Conservation (phyloP, 1,140 invertebrate genomes). For the Antheraea mylitta region DNA sequence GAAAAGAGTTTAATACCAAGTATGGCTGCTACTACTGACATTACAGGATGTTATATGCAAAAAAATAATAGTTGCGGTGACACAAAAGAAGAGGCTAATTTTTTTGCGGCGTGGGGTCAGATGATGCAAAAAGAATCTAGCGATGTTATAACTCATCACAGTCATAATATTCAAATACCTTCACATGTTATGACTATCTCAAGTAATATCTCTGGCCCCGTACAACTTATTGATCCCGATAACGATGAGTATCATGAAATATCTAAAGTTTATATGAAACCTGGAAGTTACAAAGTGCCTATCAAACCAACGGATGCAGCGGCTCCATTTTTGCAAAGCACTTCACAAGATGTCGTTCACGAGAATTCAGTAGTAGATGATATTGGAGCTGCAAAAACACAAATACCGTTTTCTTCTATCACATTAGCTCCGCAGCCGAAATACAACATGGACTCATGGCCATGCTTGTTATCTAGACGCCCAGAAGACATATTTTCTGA, state of each 20-base stretch:
- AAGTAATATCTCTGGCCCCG: conserved; percentile 74
- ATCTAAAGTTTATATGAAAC: conserved; percentile 76
- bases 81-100: conserved; percentile 68
- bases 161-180: conserved; percentile 63
- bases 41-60: conserved; percentile 58
- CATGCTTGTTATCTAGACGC: conserved; percentile 56
- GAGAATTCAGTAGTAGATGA: conserved; percentile 48
- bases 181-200: conserved; percentile 65
- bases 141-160: conserved; percentile 72
- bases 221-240: conserved; percentile 71
- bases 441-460: conserved; percentile 69
- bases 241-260: conserved; percentile 76
- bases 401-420: conserved; percentile 50
- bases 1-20: conserved; percentile 69
- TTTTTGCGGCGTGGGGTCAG: conserved; percentile 76
- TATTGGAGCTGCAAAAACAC: conserved; percentile 44
- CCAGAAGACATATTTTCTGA: conserved; percentile 53
- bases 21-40: conserved; percentile 55
- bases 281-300: conserved; percentile 75
- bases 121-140: conserved; percentile 74
- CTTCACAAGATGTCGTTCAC: conserved; percentile 46
- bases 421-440: conserved; percentile 69
- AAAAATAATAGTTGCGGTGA: conserved; percentile 59
- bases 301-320: conserved; percentile 66
- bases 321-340: conserved; percentile 44